A percentile compares a stretch with the other conserved stretches of the same genome.
Conservation (phyloP, 2,797 vertebrate genomes). For the Pseudocheirus occidentalis region DNA sequence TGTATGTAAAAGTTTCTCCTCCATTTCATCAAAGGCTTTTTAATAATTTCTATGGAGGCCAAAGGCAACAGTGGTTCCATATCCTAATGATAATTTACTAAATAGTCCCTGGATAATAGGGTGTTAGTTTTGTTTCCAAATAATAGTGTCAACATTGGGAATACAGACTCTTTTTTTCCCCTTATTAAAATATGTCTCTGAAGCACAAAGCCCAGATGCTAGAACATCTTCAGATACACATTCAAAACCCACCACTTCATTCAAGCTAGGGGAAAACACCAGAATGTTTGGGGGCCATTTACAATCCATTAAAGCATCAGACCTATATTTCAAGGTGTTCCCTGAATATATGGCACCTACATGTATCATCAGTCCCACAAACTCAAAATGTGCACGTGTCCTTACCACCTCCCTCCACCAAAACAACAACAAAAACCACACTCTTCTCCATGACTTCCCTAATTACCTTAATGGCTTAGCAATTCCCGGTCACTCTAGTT, state of each 20-base stretch:
- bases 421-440: neutral
- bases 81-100: constrained; percentile 18
- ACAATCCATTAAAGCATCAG: neutral
- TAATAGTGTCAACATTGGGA: constrained; percentile 54
- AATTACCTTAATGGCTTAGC: neutral
- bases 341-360: constrained; percentile 3
- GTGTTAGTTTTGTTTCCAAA: constrained; percentile 2
- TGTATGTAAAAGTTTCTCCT: neutral
- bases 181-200: constrained; percentile 18
- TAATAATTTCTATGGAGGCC: neutral
- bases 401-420: neutral
- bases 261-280: neutral
- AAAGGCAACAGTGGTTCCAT: constrained; percentile 11
- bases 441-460: neutral
- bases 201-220: constrained; percentile 1
- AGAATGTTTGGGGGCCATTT: neutral
- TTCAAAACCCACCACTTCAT: constrained; percentile 33
- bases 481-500: neutral
- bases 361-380: neutral
- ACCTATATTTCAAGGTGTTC: neutral
- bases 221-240: constrained; percentile 26
- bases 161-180: constrained; percentile 37
- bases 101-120: constrained; percentile 40
- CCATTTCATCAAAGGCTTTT: neutral
- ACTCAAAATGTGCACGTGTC: neutral